These are phyloP conservation scores for Philhelius pedissequus DNA, from an alignment of 2,888 invertebrate genomes.

Conservation along the genomic window DNA sequence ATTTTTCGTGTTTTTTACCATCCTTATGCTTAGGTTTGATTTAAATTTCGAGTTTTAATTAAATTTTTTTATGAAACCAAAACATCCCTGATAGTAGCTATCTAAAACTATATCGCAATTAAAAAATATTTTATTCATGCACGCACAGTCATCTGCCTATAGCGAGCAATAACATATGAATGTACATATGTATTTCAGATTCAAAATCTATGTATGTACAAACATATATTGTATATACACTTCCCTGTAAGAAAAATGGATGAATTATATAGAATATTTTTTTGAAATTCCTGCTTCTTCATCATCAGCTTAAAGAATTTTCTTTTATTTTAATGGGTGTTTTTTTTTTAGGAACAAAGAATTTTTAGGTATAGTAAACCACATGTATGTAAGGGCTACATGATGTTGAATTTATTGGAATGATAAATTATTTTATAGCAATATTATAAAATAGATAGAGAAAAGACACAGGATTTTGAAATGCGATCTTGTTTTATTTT, in stretches of 20 bases:
- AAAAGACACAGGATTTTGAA: too few species aligned
- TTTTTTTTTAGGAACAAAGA: not conserved
- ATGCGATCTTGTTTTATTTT: too few species aligned
- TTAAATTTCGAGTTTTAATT: too few species aligned
- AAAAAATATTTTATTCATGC: not conserved
- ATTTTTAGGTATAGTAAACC: not conserved
- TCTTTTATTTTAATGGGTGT: not conserved
- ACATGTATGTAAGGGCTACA: not conserved
- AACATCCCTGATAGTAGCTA: too few species aligned
- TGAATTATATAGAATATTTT: conserved; percentile 7
- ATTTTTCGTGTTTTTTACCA: too few species aligned
- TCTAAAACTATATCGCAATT: too few species aligned
- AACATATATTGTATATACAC: too few species aligned
- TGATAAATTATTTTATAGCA: too few species aligned
- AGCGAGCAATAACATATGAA: too few species aligned
- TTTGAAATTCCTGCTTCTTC: conserved; percentile 16
- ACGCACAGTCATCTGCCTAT: conserved; percentile 12
- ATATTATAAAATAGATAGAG: too few species aligned
- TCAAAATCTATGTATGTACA: not conserved
- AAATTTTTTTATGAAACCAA: too few species aligned
- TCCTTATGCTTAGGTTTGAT: too few species aligned
- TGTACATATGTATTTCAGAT: not conserved
- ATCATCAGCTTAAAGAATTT: conserved; percentile 1
- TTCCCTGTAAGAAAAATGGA: not conserved
- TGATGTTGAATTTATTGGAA: not conserved